Evolutionary conservation across 1,140 invertebrate species (phyloP), one percentile per base, ranked within the genome.

Genomic region (Aphidius gifuensis): DNA sequence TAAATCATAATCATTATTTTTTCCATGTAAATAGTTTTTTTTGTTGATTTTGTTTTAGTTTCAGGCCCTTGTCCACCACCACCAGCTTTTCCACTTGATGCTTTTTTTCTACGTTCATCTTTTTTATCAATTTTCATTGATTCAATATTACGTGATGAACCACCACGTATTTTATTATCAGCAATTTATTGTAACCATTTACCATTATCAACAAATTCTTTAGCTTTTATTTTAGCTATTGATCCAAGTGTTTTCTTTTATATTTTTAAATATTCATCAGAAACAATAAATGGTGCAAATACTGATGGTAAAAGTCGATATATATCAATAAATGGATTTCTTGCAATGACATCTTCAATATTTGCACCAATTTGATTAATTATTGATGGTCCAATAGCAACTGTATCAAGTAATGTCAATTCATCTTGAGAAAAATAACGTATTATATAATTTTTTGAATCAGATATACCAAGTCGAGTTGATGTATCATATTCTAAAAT

Each of bases 11-110:
- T 86, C 84, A 43, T 80, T 72, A 71, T 80, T 79, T 76, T 79
- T 83, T 40, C 77, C 81, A 62, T 80, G 79, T 74, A 87, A 84
- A 65, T 83, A 80, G 43, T 83, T 83, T 71, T 92, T 92, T 71
- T 98, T 98, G 90, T 91, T 6, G 94, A 90, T 78, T 96, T 97
- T 0, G 92, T 97, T 82, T 97, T 98, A 1, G 94, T 96, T 83
- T 98, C 96, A 59, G 96, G 83, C 1, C 95, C 96, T 80, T 97
- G 94, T 42, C 88, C 88, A 9, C 94, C 94, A 44, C 95, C 94
- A 40, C 94, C 93, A 50, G 84, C 85, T 84, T 96, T 96, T 5
- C 93, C 93, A 62, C 86, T 85, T 40, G 88, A 80, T 3, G 93
- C 92, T 77, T 96, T 96, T 71, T 94, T 94, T 64, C 92, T 85